These are phyloP conservation scores for Platanista minor DNA, from an alignment of 2,113 vertebrate species.

Conservation along the genomic window DNA sequence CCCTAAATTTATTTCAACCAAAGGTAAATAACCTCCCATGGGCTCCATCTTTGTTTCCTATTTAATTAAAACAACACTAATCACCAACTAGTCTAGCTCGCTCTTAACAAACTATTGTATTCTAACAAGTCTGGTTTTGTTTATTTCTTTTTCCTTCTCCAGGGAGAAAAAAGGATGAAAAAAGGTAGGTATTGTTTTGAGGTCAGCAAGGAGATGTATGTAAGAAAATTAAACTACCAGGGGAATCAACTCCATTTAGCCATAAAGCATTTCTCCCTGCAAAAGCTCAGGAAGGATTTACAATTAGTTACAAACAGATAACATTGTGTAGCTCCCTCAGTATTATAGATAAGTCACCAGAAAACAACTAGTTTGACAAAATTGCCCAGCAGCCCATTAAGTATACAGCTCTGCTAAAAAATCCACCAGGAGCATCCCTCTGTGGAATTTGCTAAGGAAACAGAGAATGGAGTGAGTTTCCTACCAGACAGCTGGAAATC, in stretches of 20 bases:
- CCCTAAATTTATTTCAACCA: constrained; percentile 32
- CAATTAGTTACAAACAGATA: constrained; percentile 81
- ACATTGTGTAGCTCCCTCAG: constrained; percentile 59
- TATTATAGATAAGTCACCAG: constrained; percentile 77
- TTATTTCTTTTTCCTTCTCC: constrained; percentile 49
- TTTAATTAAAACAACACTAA: constrained; percentile 80
- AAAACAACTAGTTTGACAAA: constrained; percentile 79
- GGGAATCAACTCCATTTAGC: constrained; percentile 74
- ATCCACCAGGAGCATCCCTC: constrained; percentile 4
- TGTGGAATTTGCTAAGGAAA: constrained; percentile 48
- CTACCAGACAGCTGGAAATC: not conserved
- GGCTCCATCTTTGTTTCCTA: constrained; percentile 48
- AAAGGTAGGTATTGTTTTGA: constrained; percentile 73
- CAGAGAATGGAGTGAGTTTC: not conserved
- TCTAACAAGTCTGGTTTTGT: constrained; percentile 62
- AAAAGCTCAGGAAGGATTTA: constrained; percentile 76
- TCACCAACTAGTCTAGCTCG: constrained; percentile 70
- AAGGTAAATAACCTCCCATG: constrained; percentile 57
- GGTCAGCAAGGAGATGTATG: constrained; percentile 72
- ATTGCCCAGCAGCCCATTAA: constrained; percentile 77
- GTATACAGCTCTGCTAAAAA: constrained; percentile 74
- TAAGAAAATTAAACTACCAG: constrained; percentile 68
- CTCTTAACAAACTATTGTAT: constrained; percentile 74
- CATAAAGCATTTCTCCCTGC: constrained; percentile 69
- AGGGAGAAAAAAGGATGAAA: constrained; percentile 54